These are phyloP conservation scores for Campylomormyrus numenius DNA, from an alignment of 2,113 vertebrate genomes.

Conservation along the genomic window DNA sequence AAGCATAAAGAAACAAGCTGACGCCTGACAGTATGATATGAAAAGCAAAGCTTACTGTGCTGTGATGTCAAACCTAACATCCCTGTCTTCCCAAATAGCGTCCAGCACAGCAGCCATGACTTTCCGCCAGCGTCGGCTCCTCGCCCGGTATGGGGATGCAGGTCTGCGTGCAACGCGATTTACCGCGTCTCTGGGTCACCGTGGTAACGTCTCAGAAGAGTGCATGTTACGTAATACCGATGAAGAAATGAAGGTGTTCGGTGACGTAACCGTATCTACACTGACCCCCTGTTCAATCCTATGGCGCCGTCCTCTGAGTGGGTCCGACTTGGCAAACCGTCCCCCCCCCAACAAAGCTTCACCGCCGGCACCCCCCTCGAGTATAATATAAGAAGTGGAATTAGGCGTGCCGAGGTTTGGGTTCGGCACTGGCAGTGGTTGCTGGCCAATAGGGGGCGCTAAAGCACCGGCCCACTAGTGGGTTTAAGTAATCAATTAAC, in stretches of 20 bases:
- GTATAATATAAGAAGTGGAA: background rate
- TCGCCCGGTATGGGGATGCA: background rate
- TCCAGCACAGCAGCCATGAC: slow-evolving; percentile 73
- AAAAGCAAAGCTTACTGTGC: slow-evolving; percentile 62
- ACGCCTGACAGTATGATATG: background rate
- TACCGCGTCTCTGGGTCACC: background rate
- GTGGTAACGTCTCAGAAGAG: background rate
- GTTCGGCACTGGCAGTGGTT: background rate
- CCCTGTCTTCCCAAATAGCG: slow-evolving; percentile 90
- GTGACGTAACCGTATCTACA: background rate
- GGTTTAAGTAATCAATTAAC: background rate
- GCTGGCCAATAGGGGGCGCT: too few relatives aligned
- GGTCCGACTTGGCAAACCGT: background rate
- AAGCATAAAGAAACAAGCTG: background rate
- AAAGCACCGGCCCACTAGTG: background rate
- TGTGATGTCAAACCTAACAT: slow-evolving; percentile 89
- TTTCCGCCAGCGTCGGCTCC: background rate
- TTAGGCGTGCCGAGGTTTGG: background rate
- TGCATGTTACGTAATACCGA: background rate
- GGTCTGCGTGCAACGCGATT: background rate
- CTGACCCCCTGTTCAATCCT: background rate
- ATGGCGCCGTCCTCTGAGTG: background rate
- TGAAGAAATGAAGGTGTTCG: background rate
- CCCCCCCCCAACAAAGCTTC: background rate
- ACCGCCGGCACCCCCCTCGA: background rate